phyloP scores from a whole-genome alignment of 2,113 vertebrate species.

The Neopipo cinnamomea region DNA sequence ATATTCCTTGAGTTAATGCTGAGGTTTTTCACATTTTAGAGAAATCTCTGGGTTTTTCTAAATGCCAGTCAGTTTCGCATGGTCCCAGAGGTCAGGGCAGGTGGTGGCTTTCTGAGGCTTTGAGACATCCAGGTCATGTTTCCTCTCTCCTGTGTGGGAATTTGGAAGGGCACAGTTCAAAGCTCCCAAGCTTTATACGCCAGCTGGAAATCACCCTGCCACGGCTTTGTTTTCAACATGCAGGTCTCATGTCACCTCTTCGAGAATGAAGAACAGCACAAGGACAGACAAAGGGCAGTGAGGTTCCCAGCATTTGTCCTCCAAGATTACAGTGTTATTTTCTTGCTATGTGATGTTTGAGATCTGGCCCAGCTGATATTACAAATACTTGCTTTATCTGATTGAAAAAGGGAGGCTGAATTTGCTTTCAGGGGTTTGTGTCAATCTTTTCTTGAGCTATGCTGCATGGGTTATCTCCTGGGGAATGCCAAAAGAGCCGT shows the following conservation, averaged over 20 bases:
- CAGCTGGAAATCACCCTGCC: neutral
- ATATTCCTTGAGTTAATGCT: neutral
- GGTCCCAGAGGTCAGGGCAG: neutral
- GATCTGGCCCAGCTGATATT: neutral
- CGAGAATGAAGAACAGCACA: neutral
- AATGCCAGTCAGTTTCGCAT: neutral
- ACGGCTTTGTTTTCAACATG: neutral
- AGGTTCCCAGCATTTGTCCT: neutral
- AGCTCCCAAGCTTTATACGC: neutral
- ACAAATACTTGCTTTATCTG: neutral
- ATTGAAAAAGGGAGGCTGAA: neutral
- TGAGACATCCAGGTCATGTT: neutral
- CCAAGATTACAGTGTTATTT: neutral
- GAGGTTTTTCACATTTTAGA: neutral
- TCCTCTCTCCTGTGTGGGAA: neutral
- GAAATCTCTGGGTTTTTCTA: neutral
- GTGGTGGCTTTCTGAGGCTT: neutral
- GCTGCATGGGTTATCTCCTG: neutral
- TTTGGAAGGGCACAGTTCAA: constrained; percentile 27
- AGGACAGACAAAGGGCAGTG: neutral
- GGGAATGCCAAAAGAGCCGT: fast-evolving
- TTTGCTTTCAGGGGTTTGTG: neutral
- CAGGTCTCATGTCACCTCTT: neutral
- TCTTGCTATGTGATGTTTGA: neutral
- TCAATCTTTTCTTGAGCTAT: neutral